Evolutionary conservation across 2,113 vertebrate genomes (phyloP).

Genomic region (Myiozetetes cayanensis): DNA sequence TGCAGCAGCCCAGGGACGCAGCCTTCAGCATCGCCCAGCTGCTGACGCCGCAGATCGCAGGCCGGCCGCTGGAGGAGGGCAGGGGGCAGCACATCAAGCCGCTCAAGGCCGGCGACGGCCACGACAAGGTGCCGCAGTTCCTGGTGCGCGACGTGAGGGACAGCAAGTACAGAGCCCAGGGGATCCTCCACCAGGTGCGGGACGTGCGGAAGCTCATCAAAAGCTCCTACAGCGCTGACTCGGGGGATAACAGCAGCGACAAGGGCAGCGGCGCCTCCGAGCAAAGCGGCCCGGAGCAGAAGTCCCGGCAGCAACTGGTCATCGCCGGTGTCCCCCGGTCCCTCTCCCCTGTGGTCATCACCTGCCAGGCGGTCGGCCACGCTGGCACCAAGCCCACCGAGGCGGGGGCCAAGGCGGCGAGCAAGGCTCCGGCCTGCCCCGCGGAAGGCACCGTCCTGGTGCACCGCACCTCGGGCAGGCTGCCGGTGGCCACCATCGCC

Average conservation of each 20-base stretch:
- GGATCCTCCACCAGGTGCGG: slow-evolving; percentile 89
- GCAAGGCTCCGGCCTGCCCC: slow-evolving; percentile 12
- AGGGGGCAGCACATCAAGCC: slow-evolving; percentile 61
- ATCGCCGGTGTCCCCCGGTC: slow-evolving; percentile 61
- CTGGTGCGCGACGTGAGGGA: slow-evolving; percentile 90
- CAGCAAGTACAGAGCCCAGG: slow-evolving; percentile 82
- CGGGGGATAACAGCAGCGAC: slow-evolving; percentile 81
- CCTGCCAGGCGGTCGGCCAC: slow-evolving; percentile 87
- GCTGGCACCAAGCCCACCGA: slow-evolving; percentile 60
- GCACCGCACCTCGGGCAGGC: slow-evolving; percentile 74
- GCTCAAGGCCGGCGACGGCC: slow-evolving; percentile 74
- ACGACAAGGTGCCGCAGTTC: slow-evolving; percentile 91
- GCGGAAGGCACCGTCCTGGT: slow-evolving; percentile 76
- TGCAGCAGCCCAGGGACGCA: slow-evolving; percentile 72
- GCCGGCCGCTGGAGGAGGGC: slow-evolving; percentile 72
- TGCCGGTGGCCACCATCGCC: slow-evolving; percentile 72
- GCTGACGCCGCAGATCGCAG: slow-evolving; percentile 76
- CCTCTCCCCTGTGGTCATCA: slow-evolving; percentile 91
- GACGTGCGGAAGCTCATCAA: slow-evolving; percentile 95
- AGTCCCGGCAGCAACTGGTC: slow-evolving; percentile 70
- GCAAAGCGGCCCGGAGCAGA: slow-evolving; percentile 72
- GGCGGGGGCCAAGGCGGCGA: neutral
- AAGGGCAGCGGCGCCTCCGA: slow-evolving; percentile 71
- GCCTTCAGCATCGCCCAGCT: slow-evolving; percentile 84
- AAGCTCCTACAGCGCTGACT: slow-evolving; percentile 85